Conservation (phyloP, 1,140 invertebrate genomes). For the Drosophila orosa region DNA sequence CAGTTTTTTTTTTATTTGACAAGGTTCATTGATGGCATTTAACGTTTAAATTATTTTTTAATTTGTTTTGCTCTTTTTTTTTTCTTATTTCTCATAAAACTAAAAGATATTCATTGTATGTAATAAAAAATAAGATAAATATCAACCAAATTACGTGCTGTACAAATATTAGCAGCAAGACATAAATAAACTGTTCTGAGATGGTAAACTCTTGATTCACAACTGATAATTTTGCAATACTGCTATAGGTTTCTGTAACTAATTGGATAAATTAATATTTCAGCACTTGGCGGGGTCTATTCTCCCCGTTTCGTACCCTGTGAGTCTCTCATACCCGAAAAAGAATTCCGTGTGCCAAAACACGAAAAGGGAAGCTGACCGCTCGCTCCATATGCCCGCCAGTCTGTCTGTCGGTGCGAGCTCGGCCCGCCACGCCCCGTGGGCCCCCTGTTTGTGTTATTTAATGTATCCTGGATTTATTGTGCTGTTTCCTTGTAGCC, state of each 20-base stretch:
- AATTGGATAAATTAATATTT: not conserved
- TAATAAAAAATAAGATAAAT: no score
- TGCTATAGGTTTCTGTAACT: not conserved
- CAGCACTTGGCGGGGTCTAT: not conserved
- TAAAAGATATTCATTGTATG: no score
- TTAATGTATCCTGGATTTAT: slow-evolving; percentile 83
- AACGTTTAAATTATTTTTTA: no score
- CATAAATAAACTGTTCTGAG: no score
- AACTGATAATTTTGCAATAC: not conserved
- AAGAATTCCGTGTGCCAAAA: slow-evolving; percentile 60
- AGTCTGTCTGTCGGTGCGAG: slow-evolving; percentile 49
- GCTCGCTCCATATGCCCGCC: slow-evolving; percentile 54
- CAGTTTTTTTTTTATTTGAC: no score
- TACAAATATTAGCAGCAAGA: no score
- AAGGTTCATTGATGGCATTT: no score
- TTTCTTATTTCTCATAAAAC: no score
- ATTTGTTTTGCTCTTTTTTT: no score
- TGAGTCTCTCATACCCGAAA: slow-evolving; percentile 18
- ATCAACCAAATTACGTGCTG: no score
- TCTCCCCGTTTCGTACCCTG: slow-evolving; percentile 11
- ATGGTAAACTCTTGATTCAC: no score
- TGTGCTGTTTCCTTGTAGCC: slow-evolving; percentile 75
- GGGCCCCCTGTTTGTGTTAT: slow-evolving; percentile 58
- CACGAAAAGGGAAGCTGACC: slow-evolving; percentile 78
- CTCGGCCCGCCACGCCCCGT: slow-evolving; percentile 25